A percentile compares a stretch with the other conserved stretches of the same genome.
Conservation (phyloP, 2,797 vertebrate species). For the Acanthopagrus latus region DNA sequence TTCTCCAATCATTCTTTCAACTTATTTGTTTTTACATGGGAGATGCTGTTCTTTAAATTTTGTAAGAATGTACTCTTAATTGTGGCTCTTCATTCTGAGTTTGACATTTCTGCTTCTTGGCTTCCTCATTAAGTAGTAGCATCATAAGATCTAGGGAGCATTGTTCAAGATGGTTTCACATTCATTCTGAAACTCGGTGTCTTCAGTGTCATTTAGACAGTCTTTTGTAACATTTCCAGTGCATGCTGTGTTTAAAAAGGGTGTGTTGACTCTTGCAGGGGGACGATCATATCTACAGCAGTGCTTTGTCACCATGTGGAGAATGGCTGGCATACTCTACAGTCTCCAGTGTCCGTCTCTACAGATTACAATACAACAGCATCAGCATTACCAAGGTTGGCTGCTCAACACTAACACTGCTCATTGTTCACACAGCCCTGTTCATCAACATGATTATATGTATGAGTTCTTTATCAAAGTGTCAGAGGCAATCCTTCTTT, state of each 20-base stretch:
- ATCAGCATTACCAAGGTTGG: slow-evolving; percentile 89
- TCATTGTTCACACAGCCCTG: neutral
- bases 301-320: slow-evolving; percentile 91
- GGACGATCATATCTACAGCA: slow-evolving; percentile 92
- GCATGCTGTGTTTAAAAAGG: neutral
- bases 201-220: too few relatives aligned
- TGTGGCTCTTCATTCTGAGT: too few relatives aligned
- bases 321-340: slow-evolving; percentile 92
- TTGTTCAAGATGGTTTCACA: too few relatives aligned
- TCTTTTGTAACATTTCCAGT: too few relatives aligned
- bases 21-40: too few relatives aligned
- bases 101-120: too few relatives aligned
- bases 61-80: too few relatives aligned
- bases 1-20: too few relatives aligned
- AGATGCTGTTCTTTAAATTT: too few relatives aligned
- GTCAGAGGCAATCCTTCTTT: neutral
- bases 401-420: neutral
- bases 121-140: too few relatives aligned
- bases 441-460: neutral
- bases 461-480: neutral
- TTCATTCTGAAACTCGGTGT: too few relatives aligned
- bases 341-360: slow-evolving; percentile 87
- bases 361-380: slow-evolving; percentile 80
- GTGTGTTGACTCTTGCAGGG: slow-evolving; percentile 82
- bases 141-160: too few relatives aligned